phyloP scores from a whole-genome alignment of 2,113 vertebrate genomes.

The Paradoxurus hermaphroditus region DNA sequence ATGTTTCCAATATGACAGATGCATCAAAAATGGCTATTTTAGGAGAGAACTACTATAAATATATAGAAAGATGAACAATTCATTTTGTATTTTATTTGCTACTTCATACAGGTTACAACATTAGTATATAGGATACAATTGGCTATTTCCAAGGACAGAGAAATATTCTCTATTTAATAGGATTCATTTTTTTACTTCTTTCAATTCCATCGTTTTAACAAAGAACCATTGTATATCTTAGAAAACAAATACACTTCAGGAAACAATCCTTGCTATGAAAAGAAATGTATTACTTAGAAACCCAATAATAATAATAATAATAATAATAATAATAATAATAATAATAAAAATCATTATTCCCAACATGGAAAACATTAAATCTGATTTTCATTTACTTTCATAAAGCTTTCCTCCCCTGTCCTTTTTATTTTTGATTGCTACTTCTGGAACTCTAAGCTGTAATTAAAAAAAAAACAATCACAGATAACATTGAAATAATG shows the following conservation, averaged over 20 bases:
- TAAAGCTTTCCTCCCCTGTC: neutral
- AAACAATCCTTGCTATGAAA: constrained; percentile 32
- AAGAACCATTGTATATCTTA: neutral
- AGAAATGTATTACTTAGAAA: neutral
- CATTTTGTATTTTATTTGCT: constrained; percentile 45
- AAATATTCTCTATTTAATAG: constrained; percentile 10
- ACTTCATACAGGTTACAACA: neutral
- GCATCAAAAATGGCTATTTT: constrained; percentile 59
- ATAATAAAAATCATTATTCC: neutral
- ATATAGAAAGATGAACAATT: constrained; percentile 44
- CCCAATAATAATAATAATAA: no score
- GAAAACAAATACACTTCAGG: neutral
- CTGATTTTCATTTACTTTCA: neutral
- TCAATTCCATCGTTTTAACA: neutral
- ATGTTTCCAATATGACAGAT: constrained; percentile 42
- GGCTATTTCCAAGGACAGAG: constrained; percentile 15
- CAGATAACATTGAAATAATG: neutral
- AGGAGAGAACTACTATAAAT: constrained; percentile 18
- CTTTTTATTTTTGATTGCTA: neutral
- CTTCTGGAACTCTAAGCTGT: neutral
- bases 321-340: neutral
- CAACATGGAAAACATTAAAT: neutral
- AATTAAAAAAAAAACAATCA: fast-evolving
- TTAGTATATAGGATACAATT: neutral
- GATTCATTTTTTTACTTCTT: constrained; percentile 14